Evolutionary conservation across 2,888 invertebrate species (phyloP).

Genomic region (Amiota communis): DNA sequence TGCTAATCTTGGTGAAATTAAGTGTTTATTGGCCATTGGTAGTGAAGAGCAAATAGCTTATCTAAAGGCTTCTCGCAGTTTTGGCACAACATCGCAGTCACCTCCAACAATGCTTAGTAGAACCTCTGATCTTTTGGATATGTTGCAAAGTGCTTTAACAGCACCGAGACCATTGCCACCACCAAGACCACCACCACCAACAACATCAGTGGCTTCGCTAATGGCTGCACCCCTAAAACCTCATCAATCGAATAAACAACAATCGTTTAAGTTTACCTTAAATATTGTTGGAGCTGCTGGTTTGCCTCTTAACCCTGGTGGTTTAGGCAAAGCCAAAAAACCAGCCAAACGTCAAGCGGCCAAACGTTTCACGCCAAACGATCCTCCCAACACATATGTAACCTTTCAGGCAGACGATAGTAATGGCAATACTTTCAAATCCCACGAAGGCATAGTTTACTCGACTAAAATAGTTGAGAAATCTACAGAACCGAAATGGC

Average conservation of each 20-base stretch:
- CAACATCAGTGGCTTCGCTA: conserved; percentile 6
- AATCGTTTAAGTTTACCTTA: conserved; percentile 73
- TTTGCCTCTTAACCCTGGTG: conserved; percentile 73
- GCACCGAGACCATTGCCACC: conserved; percentile 29
- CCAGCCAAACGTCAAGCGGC: conserved; percentile 58
- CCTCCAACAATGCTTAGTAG: conserved; percentile 43
- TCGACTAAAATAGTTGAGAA: conserved; percentile 75
- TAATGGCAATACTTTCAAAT: conserved; percentile 62
- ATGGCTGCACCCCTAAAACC: conserved; percentile 29
- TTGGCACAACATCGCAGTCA: conserved; percentile 39
- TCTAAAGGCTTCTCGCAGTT: conserved; percentile 73
- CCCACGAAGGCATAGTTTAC: conserved; percentile 72
- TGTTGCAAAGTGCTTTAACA: conserved; percentile 59
- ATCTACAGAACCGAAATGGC: conserved; percentile 76
- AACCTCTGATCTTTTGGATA: conserved; percentile 63
- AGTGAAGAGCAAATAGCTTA: conserved; percentile 77
- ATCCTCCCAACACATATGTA: conserved; percentile 77
- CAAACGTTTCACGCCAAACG: conserved; percentile 68
- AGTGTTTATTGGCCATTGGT: conserved; percentile 77
- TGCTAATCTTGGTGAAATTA: conserved; percentile 75
- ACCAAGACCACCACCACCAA: conserved; percentile 8
- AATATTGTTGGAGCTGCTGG: conserved; percentile 77
- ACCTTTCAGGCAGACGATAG: conserved; percentile 75
- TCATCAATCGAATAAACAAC: conserved; percentile 34
- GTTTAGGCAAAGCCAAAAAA: conserved; percentile 56